Evolutionary conservation across 2,888 invertebrate species (phyloP), one percentile per base, ranked within the genome.

Genomic region (Panopea generosa): DNA sequence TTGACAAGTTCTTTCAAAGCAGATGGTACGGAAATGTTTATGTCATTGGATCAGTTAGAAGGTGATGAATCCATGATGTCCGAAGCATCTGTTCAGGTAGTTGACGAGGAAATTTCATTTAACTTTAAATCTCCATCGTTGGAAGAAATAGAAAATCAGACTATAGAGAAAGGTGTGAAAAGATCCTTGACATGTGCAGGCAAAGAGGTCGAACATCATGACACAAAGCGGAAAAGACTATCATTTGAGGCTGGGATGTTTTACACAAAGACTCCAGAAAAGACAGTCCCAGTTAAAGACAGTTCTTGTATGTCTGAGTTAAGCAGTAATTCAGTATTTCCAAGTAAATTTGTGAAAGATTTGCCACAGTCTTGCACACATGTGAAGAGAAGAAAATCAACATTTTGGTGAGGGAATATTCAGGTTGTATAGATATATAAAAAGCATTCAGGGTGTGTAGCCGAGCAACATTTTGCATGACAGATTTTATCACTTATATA

Each of bases 61-160:
- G 33, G 33, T 11, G 33, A 33, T 11, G 53, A 53, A 26, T 61
- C 61, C 16, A 60, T 33, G 22, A 22, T 57, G n/a, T 60, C 63
- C 16, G 50, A 60, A 47, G 47, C 50, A 9, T 59, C 65, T 4
- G 68, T 82, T 0, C 73, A 76, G 27, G 49, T 71, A 29, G 61
- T 83, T 2, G 83, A 84, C 52, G 57, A 59, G 18, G 84, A 84
- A 20, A 82, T 84, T 16, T 80, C 84, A 22, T 84, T 84, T 52
- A 82, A 78, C 53, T 82, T 83, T 29, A 82, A 80, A 47, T 38
- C 47, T 14, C 7, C n/a, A 24, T 53, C 26, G 11, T 26, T 24
- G 16, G 16, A 27, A 6, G n/a, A 29, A 27, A 27, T 2, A 6
- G 14, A 53, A 4, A 26, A 16, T n/a, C 14, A 14, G 14, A 14